phyloP scores from a whole-genome alignment of 1,140 invertebrate genomes.

The roundworm (Caenorhabditis elegans) region WBcel235 BX284602.5:13243001-13243500 shows the following conservation, averaged over 20 bases:
- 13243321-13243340: too few relatives aligned
- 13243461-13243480: too few relatives aligned
- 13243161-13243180: neutral
- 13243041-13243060: neutral
- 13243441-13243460: too few relatives aligned
- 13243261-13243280: too few relatives aligned
- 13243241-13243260: neutral
- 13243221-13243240: slow-evolving; percentile 5
- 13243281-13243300: too few relatives aligned
- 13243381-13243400: too few relatives aligned
- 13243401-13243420: too few relatives aligned
- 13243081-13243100: neutral
- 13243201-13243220: neutral
- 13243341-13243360: too few relatives aligned
- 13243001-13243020: neutral
- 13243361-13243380: too few relatives aligned
- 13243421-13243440: too few relatives aligned
- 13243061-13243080: neutral
- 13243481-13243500: too few relatives aligned
- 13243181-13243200: slow-evolving; percentile 28
- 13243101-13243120: slow-evolving; percentile 2
- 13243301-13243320: too few relatives aligned
- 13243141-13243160: neutral
- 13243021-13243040: neutral
- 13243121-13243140: neutral